These are phyloP conservation scores for Myrmophylax atrothorax DNA, from an alignment of 2,113 vertebrate species.

Conservation along the genomic window DNA sequence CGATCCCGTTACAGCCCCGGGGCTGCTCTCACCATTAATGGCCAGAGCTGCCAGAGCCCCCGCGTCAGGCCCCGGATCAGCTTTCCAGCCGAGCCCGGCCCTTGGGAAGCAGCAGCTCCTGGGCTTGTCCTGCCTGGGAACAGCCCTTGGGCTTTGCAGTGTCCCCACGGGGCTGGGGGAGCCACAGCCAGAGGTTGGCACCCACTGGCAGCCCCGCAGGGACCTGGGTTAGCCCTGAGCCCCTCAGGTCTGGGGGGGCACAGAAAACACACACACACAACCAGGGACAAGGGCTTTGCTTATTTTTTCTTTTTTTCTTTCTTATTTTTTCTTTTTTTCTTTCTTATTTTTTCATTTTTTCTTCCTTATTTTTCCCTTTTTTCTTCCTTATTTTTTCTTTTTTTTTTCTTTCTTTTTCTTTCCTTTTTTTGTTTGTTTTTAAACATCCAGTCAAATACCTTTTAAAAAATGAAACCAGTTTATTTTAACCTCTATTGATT, in stretches of 20 bases:
- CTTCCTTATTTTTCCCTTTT: too few relatives aligned
- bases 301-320: fast-evolving
- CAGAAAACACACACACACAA: not conserved
- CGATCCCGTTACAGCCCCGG: not conserved
- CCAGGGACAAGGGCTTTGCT: not conserved
- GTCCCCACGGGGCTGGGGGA: fast-evolving
- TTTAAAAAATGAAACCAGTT: slow-evolving; percentile 55
- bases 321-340: fast-evolving
- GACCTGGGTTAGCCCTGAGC: not conserved
- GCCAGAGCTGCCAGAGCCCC: slow-evolving; percentile 60
- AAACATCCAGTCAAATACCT: not conserved
- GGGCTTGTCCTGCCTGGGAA: not conserved
- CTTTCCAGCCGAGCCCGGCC: not conserved
- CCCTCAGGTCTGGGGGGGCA: fast-evolving
- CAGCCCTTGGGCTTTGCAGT: not conserved
- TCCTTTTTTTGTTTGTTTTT: not conserved
- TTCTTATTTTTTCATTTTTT: not conserved
- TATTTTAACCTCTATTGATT: not conserved
- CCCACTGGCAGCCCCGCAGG: fast-evolving
- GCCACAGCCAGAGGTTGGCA: not conserved
- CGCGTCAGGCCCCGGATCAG: not conserved
- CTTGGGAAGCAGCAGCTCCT: not conserved
- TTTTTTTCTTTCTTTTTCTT: not conserved
- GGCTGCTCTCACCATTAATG: not conserved
- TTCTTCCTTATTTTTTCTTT: fast-evolving